Evolutionary conservation across 1,140 invertebrate genomes (phyloP).

Genomic region (Drosophila willistoni): DNA sequence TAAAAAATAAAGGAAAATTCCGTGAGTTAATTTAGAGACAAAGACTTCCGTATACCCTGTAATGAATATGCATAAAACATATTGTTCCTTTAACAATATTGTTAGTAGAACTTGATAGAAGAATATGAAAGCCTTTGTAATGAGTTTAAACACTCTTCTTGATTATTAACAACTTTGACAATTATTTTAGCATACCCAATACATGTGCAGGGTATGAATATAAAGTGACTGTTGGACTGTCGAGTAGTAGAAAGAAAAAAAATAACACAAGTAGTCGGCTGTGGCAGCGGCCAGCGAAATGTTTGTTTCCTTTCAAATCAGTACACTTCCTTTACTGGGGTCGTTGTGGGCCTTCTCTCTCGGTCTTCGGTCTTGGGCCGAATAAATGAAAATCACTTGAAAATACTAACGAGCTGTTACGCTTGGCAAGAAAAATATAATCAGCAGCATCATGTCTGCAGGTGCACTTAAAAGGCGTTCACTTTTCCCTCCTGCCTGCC

Average conservation of each 20-base stretch:
- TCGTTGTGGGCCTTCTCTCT: conserved; percentile 35
- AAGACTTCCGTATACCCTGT: conserved; percentile 1
- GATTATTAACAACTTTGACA: not conserved
- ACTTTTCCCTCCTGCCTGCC: conserved; percentile 58
- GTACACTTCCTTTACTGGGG: conserved; percentile 62
- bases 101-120: no score
- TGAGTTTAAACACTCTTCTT: not conserved
- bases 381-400: conserved; percentile 81
- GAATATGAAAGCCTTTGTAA: no score
- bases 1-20: conserved; percentile 25
- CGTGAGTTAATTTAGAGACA: not conserved
- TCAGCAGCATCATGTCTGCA: conserved; percentile 81
- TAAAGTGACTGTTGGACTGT: conserved; percentile 10
- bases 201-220: not conserved
- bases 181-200: not conserved
- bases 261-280: conserved; percentile 10
- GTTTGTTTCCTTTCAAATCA: conserved; percentile 81
- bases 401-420: conserved; percentile 82
- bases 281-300: conserved; percentile 40
- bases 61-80: not conserved
- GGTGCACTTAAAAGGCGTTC: conserved; percentile 81
- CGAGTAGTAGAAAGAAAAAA: conserved; percentile 21
- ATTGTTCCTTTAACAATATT: not conserved
- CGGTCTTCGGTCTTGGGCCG: conserved; percentile 32
- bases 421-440: conserved; percentile 80